Evolutionary conservation across 2,888 invertebrate genomes (phyloP).

Genomic region (Xanthorhoe designata): DNA sequence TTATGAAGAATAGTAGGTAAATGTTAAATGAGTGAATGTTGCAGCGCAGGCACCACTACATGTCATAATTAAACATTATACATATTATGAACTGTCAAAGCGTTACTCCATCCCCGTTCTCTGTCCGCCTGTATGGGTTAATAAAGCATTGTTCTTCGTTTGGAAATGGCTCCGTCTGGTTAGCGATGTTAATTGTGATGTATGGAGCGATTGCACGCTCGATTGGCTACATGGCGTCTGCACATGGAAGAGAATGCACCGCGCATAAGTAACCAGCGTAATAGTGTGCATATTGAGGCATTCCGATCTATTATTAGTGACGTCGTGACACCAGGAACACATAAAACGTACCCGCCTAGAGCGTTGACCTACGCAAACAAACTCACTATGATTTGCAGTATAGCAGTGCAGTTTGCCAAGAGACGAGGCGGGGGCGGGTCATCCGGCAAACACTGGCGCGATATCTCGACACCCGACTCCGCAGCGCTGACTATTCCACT

Average conservation of each 20-base stretch:
- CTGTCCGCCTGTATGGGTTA: conserved; percentile 54
- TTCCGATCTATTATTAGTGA: conserved; percentile 84
- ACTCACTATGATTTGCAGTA: conserved; percentile 82
- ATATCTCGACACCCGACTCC: conserved; percentile 70
- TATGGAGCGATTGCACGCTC: conserved; percentile 56
- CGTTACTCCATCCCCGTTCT: conserved; percentile 56
- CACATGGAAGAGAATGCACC: conserved; percentile 60
- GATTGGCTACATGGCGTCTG: conserved; percentile 53
- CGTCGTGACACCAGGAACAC: conserved; percentile 83
- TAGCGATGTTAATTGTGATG: conserved; percentile 57
- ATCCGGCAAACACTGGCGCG: conserved; percentile 72
- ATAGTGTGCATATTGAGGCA: conserved; percentile 74
- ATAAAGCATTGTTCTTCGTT: conserved; percentile 59
- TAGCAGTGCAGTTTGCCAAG: conserved; percentile 82
- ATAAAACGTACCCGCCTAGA: conserved; percentile 77
- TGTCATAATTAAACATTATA: conserved; percentile 66
- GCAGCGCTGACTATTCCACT: conserved; percentile 59
- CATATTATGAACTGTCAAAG: conserved; percentile 70
- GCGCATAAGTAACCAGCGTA: conserved; percentile 68
- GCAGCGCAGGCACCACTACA: conserved; percentile 58
- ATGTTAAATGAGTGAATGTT: conserved; percentile 80
- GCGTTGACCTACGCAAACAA: conserved; percentile 83
- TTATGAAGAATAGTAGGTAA: conserved; percentile 82
- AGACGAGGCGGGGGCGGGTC: conserved; percentile 72
- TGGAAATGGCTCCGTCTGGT: conserved; percentile 58